Evolutionary conservation across 1,140 invertebrate genomes (phyloP), one percentile per base, ranked within the genome.

Genomic region (Neodiprion fabricii): DNA sequence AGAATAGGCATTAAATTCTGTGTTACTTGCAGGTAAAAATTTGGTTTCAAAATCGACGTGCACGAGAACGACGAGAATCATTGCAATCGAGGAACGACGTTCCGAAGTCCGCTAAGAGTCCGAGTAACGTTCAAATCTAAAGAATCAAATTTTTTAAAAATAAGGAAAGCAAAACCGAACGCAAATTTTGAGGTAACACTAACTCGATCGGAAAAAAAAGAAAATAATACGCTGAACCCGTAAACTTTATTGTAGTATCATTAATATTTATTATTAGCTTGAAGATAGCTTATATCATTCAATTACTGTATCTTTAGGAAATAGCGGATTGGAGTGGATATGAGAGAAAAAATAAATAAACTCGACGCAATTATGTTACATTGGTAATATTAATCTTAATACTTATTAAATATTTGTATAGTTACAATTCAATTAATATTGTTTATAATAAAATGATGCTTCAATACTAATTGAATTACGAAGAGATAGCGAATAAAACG

Each of bases 11-110:
- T 40, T 40, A 40, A 40, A 40, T 40, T 40, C 28, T 40, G 28
- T 40, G 28, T 40, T 40, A 40, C 85, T 61, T 84, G 70, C 83
- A 94, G 93, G 92, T 95, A n/a, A 95, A 95, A 89, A 95, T 95
- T 78, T 95, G 94, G 94, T 95, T 95, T 83, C 94, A 95, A 88
- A 95, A 95, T 86, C 89, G 94, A 72, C 86, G 94, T 72, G 94
- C 94, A 0, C 87, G 93, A 70, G 93, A 94, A 81, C 86, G 93
- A 67, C 86, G 94, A 69, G 93, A 94, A 81, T 87, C 71, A 40
- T 77, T 79, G 70, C 40, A 71, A 21, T 48, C 17, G 8, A 8
- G 70, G 12, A 71, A 48, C 14, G 47, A 17, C 14, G 48, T 40
- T 23, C 17, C 21, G 17, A 47, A 69, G 21, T 28, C 68, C 17